phyloP scores from a whole-genome alignment of 2,888 invertebrate genomes.

The Rotaria magnacalcarata region DNA sequence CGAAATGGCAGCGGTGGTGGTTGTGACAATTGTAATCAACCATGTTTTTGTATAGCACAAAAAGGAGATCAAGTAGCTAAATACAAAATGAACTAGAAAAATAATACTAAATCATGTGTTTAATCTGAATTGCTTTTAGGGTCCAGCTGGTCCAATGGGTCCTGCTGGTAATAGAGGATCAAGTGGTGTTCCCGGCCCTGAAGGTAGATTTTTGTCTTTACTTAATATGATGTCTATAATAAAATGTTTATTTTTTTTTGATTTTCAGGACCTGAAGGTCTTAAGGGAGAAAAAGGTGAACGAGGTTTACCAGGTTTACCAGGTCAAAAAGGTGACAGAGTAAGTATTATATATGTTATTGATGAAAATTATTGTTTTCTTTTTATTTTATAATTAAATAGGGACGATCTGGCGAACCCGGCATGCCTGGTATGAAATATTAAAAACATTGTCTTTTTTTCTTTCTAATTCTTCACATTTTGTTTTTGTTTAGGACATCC shows the following conservation, averaged over 20 bases:
- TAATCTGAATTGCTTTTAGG: neutral
- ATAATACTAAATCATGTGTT: neutral
- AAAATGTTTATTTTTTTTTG: neutral
- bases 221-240: too few species aligned
- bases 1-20: neutral
- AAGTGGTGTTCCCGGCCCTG: neutral
- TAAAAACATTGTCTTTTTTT: neutral
- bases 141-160: neutral
- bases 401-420: slow-evolving; percentile 46
- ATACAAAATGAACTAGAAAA: neutral
- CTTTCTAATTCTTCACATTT: slow-evolving; percentile 31
- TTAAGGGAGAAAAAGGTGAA: slow-evolving; percentile 43
- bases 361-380: too few species aligned
- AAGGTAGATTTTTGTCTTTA: neutral
- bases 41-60: slow-evolving; percentile 21
- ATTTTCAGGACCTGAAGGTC: neutral
- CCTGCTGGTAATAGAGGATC: neutral
- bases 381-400: neutral
- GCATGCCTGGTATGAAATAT: slow-evolving; percentile 36
- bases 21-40: slow-evolving; percentile 31
- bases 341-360: neutral
- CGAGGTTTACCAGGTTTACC: slow-evolving; percentile 45
- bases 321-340: slow-evolving; percentile 39
- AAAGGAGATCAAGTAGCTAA: neutral
- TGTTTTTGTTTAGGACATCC: slow-evolving; percentile 42